These are phyloP conservation scores for Urocynchramus pylzowi DNA, from an alignment of 2,113 vertebrate species.

Conservation along the genomic window DNA sequence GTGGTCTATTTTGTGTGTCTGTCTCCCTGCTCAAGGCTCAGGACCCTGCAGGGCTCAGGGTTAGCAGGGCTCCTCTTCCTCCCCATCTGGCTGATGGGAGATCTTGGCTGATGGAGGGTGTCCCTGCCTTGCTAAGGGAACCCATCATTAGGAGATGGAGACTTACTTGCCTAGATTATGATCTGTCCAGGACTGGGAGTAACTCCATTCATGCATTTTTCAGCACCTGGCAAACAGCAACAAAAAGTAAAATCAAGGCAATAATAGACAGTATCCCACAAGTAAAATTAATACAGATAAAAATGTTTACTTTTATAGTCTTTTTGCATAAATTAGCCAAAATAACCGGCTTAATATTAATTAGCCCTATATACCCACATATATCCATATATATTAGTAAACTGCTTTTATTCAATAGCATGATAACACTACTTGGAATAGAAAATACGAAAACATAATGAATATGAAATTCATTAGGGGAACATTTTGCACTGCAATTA, in stretches of 20 bases:
- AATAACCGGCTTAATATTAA: background rate
- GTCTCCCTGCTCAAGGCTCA: background rate
- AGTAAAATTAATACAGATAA: background rate
- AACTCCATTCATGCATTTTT: background rate
- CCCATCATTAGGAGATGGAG: background rate
- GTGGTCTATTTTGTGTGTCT: background rate
- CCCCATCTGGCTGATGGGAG: background rate
- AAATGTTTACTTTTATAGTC: background rate
- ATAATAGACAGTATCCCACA: background rate
- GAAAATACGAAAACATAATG: background rate
- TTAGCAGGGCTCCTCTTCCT: background rate
- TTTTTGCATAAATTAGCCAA: background rate
- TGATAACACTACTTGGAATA: background rate
- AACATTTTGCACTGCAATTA: background rate
- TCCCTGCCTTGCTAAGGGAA: background rate
- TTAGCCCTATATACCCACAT: background rate
- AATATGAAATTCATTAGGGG: background rate
- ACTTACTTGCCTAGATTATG: background rate
- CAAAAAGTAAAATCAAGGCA: background rate
- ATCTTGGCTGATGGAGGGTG: background rate
- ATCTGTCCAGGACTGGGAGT: background rate
- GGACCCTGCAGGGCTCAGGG: accelerated
- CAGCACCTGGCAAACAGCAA: background rate
- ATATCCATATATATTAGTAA: background rate
- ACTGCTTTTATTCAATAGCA: background rate